Percentiles rank a stretch among this genome's conserved stretches.
Conservation (phyloP, 2,797 vertebrate genomes). For the Megalops cyprinoides region DNA sequence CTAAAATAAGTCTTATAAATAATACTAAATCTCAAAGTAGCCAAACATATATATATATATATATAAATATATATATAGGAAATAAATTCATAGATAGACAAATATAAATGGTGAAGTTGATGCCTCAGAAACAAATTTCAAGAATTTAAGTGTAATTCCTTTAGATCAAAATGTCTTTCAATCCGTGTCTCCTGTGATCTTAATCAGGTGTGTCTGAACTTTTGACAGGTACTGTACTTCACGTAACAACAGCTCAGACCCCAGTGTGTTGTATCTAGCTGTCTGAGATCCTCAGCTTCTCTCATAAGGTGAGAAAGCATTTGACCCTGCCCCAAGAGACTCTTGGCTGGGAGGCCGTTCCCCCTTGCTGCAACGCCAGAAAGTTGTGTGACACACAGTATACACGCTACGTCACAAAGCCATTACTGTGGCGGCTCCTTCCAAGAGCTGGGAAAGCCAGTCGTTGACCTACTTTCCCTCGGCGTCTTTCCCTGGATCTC, state of each 20-base stretch:
- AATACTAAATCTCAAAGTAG: too few species aligned
- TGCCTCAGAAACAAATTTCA: too few species aligned
- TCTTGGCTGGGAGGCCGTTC: background rate
- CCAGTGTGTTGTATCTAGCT: conserved; percentile 19
- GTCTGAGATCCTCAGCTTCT: background rate
- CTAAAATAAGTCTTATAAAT: too few species aligned
- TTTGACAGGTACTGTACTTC: too few species aligned
- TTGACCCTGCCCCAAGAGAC: background rate
- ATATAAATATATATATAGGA: too few species aligned
- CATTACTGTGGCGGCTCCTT: conserved; percentile 18
- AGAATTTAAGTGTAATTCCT: too few species aligned
- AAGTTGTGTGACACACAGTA: conserved; percentile 15
- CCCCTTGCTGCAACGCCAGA: background rate
- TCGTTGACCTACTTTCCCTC: conserved; percentile 32
- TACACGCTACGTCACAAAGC: conserved; percentile 17
- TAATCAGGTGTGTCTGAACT: too few species aligned
- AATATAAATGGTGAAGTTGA: too few species aligned
- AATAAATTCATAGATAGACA: too few species aligned
- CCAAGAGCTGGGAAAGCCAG: background rate
- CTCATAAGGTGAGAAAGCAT: conserved; percentile 15
- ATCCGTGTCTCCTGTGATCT: too few species aligned
- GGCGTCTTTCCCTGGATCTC: background rate
- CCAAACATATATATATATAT: too few species aligned
- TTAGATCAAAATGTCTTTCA: too few species aligned
- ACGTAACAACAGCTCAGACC: conserved; percentile 16